These are phyloP conservation scores for Hypotaenidia philippensis DNA, from an alignment of 2,797 vertebrate species.

Conservation along the genomic window DNA sequence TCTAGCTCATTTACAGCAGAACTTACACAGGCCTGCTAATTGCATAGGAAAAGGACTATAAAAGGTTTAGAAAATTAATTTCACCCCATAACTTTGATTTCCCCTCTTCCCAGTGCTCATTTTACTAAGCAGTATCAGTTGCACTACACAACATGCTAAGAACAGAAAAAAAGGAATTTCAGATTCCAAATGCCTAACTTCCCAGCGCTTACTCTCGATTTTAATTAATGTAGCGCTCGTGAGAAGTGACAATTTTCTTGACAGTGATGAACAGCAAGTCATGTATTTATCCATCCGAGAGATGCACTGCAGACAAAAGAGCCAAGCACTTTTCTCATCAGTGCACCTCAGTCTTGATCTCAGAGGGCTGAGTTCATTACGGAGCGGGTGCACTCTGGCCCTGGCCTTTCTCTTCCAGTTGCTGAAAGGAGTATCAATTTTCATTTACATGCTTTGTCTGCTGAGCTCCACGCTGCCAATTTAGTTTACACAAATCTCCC, in stretches of 20 bases:
- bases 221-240: conserved; percentile 26
- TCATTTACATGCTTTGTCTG: conserved; percentile 29
- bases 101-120: rapidly evolving
- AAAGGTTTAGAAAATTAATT: not conserved
- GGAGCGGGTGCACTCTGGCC: not conserved
- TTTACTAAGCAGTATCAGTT: not conserved
- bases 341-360: conserved; percentile 1
- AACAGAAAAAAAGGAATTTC: not conserved
- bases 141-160: not conserved
- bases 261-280: conserved; percentile 49
- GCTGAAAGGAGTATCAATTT: conserved; percentile 37
- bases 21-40: not conserved
- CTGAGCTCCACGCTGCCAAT: not conserved
- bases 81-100: not conserved
- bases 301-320: not conserved
- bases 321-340: conserved; percentile 26
- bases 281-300: conserved; percentile 41
- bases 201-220: not conserved
- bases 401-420: not conserved
- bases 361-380: not conserved
- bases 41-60: not conserved
- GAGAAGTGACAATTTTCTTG: conserved; percentile 46
- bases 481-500: not conserved
- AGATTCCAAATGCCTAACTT: not conserved
- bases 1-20: not conserved